A percentile compares a stretch with the other conserved stretches of the same genome.
Conservation (phyloP, 2,888 invertebrate species). For the Sphaerophoria taeniata region DNA sequence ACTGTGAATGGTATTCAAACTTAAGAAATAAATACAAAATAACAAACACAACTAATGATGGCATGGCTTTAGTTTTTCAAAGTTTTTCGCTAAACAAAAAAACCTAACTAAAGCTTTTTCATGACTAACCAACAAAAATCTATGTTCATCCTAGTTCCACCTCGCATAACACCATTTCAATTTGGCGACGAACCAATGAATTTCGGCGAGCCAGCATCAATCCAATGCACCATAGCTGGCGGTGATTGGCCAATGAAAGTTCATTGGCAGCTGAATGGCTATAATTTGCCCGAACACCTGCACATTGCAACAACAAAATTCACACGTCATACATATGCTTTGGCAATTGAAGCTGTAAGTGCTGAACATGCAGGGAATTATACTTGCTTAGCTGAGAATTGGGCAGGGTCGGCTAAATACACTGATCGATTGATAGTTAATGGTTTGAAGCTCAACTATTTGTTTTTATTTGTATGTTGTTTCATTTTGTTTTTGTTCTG, state of each 20-base stretch:
- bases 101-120: slow-evolving; percentile 36
- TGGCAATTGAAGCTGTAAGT: slow-evolving; percentile 84
- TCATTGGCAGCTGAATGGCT: slow-evolving; percentile 84
- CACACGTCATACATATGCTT: slow-evolving; percentile 77
- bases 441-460: slow-evolving; percentile 83
- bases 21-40: slow-evolving; percentile 22
- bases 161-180: slow-evolving; percentile 89
- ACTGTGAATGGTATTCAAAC: slow-evolving; percentile 85
- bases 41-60: slow-evolving; percentile 40
- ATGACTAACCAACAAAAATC: slow-evolving; percentile 43
- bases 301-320: slow-evolving; percentile 76
- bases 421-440: slow-evolving; percentile 85
- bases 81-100: slow-evolving; percentile 23
- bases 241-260: slow-evolving; percentile 85
- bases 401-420: slow-evolving; percentile 84
- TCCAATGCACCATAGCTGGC: slow-evolving; percentile 84
- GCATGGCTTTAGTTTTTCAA: slow-evolving; percentile 61
- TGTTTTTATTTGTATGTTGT: background rate
- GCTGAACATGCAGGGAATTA: slow-evolving; percentile 86
- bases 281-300: slow-evolving; percentile 78
- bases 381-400: slow-evolving; percentile 85
- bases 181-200: slow-evolving; percentile 90
- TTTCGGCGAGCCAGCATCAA: slow-evolving; percentile 88
- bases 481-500: background rate
- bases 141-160: slow-evolving; percentile 84